Evolutionary conservation across 2,113 vertebrate species (phyloP).

Genomic region (Pluvianellus socialis): DNA sequence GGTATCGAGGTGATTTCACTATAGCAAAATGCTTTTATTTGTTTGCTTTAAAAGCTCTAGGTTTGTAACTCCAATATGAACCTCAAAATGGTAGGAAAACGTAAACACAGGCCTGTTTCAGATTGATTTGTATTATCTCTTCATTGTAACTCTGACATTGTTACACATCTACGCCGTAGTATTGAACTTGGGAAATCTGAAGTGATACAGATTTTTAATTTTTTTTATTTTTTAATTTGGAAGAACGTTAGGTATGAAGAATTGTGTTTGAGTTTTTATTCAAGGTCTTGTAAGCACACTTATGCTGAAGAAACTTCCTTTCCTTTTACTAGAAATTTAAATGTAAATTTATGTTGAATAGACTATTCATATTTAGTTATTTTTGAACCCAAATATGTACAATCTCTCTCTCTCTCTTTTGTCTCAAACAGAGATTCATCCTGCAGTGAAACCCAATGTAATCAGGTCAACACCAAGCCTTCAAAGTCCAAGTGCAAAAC

Average conservation of each 20-base stretch:
- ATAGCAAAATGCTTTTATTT: background rate
- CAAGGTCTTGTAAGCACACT: background rate
- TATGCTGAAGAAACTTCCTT: background rate
- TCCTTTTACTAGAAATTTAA: constrained; percentile 18
- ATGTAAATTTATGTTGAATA: background rate
- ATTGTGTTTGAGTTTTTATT: constrained; percentile 9
- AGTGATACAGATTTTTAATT: background rate
- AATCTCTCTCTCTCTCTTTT: background rate
- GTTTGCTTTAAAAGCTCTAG: background rate
- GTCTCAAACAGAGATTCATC: constrained; percentile 85
- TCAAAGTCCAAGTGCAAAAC: constrained; percentile 86
- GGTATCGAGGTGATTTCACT: background rate
- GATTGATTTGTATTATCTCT: background rate
- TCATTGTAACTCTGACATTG: background rate
- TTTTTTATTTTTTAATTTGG: background rate
- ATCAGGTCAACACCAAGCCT: constrained; percentile 86
- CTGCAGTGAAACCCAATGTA: constrained; percentile 83
- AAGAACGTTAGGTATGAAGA: background rate
- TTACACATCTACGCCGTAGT: background rate
- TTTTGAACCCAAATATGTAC: background rate
- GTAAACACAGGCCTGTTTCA: background rate
- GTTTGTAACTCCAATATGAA: background rate
- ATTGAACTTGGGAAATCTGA: background rate
- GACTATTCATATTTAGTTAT: background rate
- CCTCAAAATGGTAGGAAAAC: background rate